Percentiles rank a stretch among this genome's conserved stretches.
Conservation (phyloP, 1,140 invertebrate genomes). For the Drosophila leontia region DNA sequence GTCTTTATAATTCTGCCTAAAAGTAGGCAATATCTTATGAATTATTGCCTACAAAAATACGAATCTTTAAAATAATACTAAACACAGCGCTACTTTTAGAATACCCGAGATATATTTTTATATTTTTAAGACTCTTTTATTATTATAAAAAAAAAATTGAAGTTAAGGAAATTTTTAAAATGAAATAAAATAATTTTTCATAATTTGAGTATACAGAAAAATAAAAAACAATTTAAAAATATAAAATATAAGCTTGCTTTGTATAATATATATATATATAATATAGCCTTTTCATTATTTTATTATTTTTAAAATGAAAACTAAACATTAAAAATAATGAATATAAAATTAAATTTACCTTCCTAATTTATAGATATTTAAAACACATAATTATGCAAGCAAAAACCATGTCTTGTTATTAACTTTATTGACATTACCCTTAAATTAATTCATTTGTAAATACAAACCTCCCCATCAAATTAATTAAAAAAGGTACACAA, state of each 20-base stretch:
- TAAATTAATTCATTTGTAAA: not conserved
- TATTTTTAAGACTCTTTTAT: not conserved
- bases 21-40: not conserved
- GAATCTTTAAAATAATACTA: not conserved
- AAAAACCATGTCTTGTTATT: too few relatives aligned
- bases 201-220: not conserved
- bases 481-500: not conserved
- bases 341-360: not conserved
- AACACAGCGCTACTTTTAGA: not conserved
- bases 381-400: too few relatives aligned
- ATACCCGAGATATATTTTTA: not conserved
- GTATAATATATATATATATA: too few relatives aligned
- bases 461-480: not conserved
- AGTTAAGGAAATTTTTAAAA: too few relatives aligned
- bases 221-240: not conserved
- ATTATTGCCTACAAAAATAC: too few relatives aligned
- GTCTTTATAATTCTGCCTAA: not conserved
- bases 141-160: not conserved
- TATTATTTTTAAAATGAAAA: too few relatives aligned
- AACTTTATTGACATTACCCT: not conserved
- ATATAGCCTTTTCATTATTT: not conserved
- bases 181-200: not conserved
- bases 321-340: not conserved
- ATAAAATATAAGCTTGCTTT: not conserved
- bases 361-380: not conserved